A percentile compares a stretch with the other conserved stretches of the same genome.
Evolutionary conservation across 2,888 invertebrate species (phyloP).

Genomic region (Nomada flava): DNA sequence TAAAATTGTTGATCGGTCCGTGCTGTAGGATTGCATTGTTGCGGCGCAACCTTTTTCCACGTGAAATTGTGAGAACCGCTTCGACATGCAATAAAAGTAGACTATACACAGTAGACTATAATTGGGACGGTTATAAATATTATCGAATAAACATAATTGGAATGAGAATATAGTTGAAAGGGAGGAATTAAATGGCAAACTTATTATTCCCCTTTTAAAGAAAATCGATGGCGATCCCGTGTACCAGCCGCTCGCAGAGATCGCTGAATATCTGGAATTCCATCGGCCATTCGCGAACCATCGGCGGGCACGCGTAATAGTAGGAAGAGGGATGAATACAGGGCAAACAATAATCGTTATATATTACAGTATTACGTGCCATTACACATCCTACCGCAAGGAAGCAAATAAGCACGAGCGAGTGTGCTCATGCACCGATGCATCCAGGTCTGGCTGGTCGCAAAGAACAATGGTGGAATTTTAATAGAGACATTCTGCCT

Average conservation of each 20-base stretch:
- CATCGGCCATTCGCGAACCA: neutral
- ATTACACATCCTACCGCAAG: conserved; percentile 37
- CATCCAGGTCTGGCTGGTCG: conserved; percentile 32
- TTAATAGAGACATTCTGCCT: conserved; percentile 54
- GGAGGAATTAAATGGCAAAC: neutral
- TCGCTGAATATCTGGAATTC: conserved; percentile 29
- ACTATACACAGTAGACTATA: conserved; percentile 38
- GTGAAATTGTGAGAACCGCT: conserved; percentile 32
- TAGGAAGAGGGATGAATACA: conserved; percentile 51
- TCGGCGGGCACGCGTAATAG: conserved; percentile 22
- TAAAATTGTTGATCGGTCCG: conserved; percentile 41
- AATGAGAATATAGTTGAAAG: neutral
- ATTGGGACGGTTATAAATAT: conserved; percentile 27
- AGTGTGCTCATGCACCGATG: conserved; percentile 46
- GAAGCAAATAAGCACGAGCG: conserved; percentile 49
- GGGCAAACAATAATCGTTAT: conserved; percentile 47
- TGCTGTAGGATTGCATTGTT: conserved; percentile 31
- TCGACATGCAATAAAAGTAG: conserved; percentile 29
- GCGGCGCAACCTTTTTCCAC: conserved; percentile 13
- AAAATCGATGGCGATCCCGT: too few species aligned
- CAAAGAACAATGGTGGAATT: conserved; percentile 55
- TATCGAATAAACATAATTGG: conserved; percentile 1
- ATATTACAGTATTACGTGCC: conserved; percentile 49
- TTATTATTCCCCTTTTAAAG: too few species aligned
- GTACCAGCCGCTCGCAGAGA: neutral